Evolutionary conservation across 2,113 vertebrate species (phyloP).

Genomic region (Girardinichthys multiradiatus): DNA sequence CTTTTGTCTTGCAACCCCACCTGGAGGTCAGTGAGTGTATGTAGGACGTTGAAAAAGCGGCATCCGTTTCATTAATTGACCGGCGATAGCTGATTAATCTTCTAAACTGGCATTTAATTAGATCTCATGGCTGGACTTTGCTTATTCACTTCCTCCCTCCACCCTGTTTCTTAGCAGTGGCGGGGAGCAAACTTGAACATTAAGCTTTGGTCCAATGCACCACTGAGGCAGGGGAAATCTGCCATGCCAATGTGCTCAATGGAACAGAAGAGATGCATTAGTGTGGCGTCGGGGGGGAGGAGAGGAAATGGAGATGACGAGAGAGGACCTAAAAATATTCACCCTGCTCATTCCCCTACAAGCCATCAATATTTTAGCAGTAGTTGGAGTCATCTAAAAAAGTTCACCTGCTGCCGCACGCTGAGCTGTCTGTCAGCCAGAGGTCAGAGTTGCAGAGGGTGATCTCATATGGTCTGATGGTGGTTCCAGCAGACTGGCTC

Average conservation of each 20-base stretch:
- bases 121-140: constrained; percentile 55
- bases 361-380: constrained; percentile 74
- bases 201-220: constrained; percentile 67
- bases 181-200: constrained; percentile 61
- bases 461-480: constrained; percentile 71
- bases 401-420: constrained; percentile 61
- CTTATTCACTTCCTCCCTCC: constrained; percentile 25
- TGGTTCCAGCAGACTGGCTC: constrained; percentile 54
- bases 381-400: constrained; percentile 57
- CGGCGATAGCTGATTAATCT: constrained; percentile 70
- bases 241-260: constrained; percentile 73
- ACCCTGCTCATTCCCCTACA: constrained; percentile 49
- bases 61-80: constrained; percentile 70
- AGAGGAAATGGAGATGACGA: constrained; percentile 63
- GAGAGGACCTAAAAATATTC: constrained; percentile 73
- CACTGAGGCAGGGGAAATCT: constrained; percentile 67
- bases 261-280: constrained; percentile 80
- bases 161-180: constrained; percentile 38
- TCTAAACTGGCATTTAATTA: constrained; percentile 73
- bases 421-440: constrained; percentile 67
- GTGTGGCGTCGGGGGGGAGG: constrained; percentile 67
- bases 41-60: constrained; percentile 34
- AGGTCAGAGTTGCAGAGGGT: constrained; percentile 72
- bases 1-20: constrained; percentile 55
- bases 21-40: constrained; percentile 63